These are phyloP conservation scores for Ypsolopha scabrella DNA, from an alignment of 2,888 invertebrate species.

Conservation along the genomic window DNA sequence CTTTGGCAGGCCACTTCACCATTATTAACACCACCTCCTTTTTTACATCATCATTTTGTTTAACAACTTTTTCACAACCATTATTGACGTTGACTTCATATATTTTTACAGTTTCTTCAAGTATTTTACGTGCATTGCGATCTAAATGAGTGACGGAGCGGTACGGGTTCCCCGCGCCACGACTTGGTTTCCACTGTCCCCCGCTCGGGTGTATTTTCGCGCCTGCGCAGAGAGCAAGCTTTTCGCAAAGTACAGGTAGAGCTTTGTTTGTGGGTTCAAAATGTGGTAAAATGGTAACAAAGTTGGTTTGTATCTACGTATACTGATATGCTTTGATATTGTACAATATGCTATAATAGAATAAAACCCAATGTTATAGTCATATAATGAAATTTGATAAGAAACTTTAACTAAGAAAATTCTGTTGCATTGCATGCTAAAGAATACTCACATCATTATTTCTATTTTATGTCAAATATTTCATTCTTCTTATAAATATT, in stretches of 20 bases:
- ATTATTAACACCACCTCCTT: conserved; percentile 1
- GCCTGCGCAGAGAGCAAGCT: conserved; percentile 27
- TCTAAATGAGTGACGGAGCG: conserved; percentile 32
- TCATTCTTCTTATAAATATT: too few relatives aligned
- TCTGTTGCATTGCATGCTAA: too few relatives aligned
- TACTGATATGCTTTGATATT: too few relatives aligned
- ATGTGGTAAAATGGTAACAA: too few relatives aligned
- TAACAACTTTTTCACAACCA: background rate
- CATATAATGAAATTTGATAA: too few relatives aligned
- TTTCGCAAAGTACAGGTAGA: conserved; percentile 15
- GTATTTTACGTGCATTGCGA: conserved; percentile 44
- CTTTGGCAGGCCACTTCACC: conserved; percentile 1
- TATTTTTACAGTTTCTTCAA: background rate
- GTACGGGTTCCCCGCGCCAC: conserved; percentile 48
- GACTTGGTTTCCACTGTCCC: conserved; percentile 57
- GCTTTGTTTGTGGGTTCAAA: background rate
- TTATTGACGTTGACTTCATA: background rate
- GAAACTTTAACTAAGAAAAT: too few relatives aligned
- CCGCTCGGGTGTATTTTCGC: conserved; percentile 57
- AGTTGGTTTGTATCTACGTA: too few relatives aligned
- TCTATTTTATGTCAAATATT: too few relatives aligned
- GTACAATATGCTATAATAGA: too few relatives aligned
- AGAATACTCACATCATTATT: too few relatives aligned
- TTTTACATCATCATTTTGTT: background rate
- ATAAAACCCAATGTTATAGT: too few relatives aligned